phyloP scores from a whole-genome alignment of 35 echinoderm and acorn worm genomes.

The Diadema setosum region DNA sequence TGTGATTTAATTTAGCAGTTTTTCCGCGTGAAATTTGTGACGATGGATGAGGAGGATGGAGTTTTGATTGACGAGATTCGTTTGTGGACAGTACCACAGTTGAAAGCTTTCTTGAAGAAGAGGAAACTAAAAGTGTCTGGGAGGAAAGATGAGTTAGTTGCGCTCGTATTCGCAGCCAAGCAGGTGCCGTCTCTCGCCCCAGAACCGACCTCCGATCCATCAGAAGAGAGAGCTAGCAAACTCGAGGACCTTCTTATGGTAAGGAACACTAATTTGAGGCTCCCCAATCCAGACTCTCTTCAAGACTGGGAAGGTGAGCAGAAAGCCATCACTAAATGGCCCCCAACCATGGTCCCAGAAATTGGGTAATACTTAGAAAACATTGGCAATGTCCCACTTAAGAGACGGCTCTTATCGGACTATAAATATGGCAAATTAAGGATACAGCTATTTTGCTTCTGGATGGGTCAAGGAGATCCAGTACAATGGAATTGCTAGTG shows the following conservation, averaged over 20 bases:
- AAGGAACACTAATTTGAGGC: no score
- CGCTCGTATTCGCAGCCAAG: no score
- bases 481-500: slow-evolving; percentile 9
- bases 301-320: no score
- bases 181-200: no score
- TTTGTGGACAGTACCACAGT: slow-evolving; percentile 22
- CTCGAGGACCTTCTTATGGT: no score
- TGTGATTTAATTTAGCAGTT: not conserved
- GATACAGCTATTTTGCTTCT: slow-evolving; percentile 28
- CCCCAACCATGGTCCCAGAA: no score
- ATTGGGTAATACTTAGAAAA: not conserved
- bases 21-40: not conserved
- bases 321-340: no score
- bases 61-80: slow-evolving; percentile 30
- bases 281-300: no score
- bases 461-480: slow-evolving; percentile 26
- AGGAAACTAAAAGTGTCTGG: slow-evolving; percentile 16
- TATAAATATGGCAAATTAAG: slow-evolving; percentile 50
- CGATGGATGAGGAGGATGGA: not conserved
- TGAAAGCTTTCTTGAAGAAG: slow-evolving; percentile 19
- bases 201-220: no score
- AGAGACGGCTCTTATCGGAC: slow-evolving; percentile 22
- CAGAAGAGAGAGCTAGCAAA: no score
- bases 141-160: slow-evolving; percentile 25
- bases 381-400: not conserved